A percentile compares a stretch with the other conserved stretches of the same genome.
Evolutionary conservation across 2,113 vertebrate genomes (phyloP).

Genomic region (Morphnarchus princeps): DNA sequence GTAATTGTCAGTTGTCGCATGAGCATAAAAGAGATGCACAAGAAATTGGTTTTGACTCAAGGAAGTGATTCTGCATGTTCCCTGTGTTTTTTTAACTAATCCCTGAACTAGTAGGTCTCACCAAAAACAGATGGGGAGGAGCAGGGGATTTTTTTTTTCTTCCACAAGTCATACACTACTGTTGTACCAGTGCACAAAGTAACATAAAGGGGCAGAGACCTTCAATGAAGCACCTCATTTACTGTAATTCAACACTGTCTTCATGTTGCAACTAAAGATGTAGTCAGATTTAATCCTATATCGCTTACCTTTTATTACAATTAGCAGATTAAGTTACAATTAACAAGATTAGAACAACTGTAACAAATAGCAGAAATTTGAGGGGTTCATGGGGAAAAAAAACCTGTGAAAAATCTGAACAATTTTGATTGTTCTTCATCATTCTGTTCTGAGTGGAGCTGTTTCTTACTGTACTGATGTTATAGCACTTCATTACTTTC

Average conservation of each 20-base stretch:
- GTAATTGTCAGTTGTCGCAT: neutral
- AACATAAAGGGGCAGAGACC: neutral
- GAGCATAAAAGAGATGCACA: neutral
- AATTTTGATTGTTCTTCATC: neutral
- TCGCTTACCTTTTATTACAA: neutral
- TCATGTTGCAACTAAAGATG: neutral
- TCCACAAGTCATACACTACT: fast-evolving
- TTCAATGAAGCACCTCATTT: neutral
- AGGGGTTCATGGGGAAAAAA: neutral
- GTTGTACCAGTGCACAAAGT: neutral
- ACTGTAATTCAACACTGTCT: neutral
- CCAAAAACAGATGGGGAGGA: neutral
- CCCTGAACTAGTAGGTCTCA: neutral
- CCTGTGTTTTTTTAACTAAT: neutral
- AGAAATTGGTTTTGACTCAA: neutral
- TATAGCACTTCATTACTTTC: neutral
- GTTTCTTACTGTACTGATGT: neutral
- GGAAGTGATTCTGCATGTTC: neutral
- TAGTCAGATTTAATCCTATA: neutral
- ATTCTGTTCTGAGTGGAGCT: neutral
- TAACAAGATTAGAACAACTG: neutral
- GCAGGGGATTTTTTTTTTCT: no score
- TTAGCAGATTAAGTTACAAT: neutral
- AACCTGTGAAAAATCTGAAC: neutral
- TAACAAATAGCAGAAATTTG: neutral